A percentile compares a stretch with the other conserved stretches of the same genome.
phyloP scores from a whole-genome alignment of 2,797 vertebrate genomes.

The Molossus molossus region DNA sequence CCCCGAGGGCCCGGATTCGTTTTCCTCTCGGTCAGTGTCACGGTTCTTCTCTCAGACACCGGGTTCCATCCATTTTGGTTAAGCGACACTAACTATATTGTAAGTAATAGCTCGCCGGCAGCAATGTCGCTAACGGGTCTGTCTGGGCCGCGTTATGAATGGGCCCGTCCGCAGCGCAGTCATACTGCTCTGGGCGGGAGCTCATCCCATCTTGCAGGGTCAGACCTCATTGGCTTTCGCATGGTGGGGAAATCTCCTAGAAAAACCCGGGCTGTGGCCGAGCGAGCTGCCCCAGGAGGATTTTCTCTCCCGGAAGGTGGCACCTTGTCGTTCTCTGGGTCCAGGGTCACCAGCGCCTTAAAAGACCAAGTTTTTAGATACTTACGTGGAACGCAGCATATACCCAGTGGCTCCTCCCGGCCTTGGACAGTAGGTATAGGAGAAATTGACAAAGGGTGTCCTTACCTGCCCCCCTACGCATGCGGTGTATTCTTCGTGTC shows the following conservation, averaged over 20 bases:
- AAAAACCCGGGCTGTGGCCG: not conserved
- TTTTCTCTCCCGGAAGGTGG: not conserved
- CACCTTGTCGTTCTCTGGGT: not conserved
- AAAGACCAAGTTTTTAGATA: constrained; percentile 49
- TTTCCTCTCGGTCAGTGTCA: constrained; percentile 73
- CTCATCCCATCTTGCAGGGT: constrained; percentile 81
- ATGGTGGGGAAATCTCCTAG: constrained; percentile 63
- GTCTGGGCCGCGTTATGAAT: constrained; percentile 83
- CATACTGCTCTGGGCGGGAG: constrained; percentile 72
- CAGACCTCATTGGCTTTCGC: constrained; percentile 80
- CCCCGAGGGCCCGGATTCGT: constrained; percentile 23
- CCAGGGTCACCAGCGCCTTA: not conserved
- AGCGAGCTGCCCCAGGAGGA: not conserved
- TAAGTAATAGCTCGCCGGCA: constrained; percentile 84
- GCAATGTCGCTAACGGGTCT: constrained; percentile 80
- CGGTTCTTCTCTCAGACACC: constrained; percentile 72
- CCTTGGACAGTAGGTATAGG: not conserved
- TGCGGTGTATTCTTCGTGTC: not conserved
- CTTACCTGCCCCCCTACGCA: not conserved
- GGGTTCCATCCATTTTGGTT: constrained; percentile 74
- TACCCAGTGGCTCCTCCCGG: not conserved
- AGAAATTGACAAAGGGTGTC: not conserved
- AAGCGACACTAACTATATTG: constrained; percentile 83
- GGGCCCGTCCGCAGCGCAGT: constrained; percentile 23
- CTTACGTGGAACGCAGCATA: not conserved